Conservation (phyloP, 2,113 vertebrate genomes). For the Mustela nigripes region DNA sequence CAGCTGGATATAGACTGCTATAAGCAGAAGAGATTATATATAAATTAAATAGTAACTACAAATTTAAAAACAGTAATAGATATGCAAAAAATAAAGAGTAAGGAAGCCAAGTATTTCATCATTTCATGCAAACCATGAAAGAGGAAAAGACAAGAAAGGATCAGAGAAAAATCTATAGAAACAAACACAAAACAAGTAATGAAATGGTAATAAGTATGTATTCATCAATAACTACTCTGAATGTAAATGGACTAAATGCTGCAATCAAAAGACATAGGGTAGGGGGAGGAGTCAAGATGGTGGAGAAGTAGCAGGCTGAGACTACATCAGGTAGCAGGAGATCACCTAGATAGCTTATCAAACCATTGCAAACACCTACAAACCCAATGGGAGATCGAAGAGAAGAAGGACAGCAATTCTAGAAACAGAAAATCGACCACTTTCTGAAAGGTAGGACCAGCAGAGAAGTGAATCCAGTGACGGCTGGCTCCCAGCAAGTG, state of each 20-base stretch:
- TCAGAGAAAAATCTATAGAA: background rate
- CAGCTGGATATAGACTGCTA: background rate
- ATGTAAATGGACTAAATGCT: background rate
- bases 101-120: background rate
- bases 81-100: background rate
- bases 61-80: background rate
- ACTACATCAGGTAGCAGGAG: too few species aligned
- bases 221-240: background rate
- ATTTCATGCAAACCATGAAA: background rate
- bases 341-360: too few species aligned
- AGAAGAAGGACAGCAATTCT: too few species aligned
- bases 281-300: too few species aligned
- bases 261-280: background rate
- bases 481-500: too few species aligned
- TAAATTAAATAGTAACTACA: background rate
- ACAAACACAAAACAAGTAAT: background rate
- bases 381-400: too few species aligned
- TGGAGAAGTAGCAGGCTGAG: too few species aligned
- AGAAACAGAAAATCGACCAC: too few species aligned
- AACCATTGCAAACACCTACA: too few species aligned
- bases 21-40: background rate
- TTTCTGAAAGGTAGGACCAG: too few species aligned
- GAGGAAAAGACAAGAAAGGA: background rate
- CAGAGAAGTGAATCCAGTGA: too few species aligned
- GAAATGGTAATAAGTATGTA: background rate